These are phyloP conservation scores for Leptonema lineaticorne DNA, from an alignment of 1,140 invertebrate genomes.

Conservation along the genomic window DNA sequence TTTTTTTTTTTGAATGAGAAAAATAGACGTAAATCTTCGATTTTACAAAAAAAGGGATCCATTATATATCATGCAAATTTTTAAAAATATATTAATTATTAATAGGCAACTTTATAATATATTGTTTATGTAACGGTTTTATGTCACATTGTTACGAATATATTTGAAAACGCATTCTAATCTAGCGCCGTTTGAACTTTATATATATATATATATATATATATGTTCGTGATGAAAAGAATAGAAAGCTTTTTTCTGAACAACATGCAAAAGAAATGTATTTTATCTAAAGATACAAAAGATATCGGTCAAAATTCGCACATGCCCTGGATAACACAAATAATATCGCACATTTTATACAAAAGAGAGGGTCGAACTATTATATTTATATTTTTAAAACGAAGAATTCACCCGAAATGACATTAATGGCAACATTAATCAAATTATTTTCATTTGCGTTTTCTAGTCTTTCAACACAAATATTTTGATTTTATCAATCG, in stretches of 20 bases:
- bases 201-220: neutral
- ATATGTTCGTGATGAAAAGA: neutral
- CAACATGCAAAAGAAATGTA: neutral
- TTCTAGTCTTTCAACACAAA: too few relatives aligned
- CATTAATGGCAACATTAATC: neutral
- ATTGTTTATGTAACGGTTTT: too few relatives aligned
- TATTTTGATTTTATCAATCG: neutral
- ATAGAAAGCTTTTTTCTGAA: neutral
- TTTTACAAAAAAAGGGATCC: neutral
- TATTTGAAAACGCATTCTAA: too few relatives aligned
- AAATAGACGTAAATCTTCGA: neutral
- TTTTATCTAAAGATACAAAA: neutral
- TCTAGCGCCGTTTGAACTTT: too few relatives aligned
- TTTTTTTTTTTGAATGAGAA: too few relatives aligned
- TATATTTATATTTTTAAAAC: neutral
- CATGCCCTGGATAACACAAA: neutral
- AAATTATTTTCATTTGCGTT: neutral
- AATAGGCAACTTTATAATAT: too few relatives aligned
- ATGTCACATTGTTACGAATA: too few relatives aligned
- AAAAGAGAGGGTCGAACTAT: neutral
- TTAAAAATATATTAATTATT: too few relatives aligned
- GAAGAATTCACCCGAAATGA: neutral
- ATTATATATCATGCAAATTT: neutral
- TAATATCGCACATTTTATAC: neutral
- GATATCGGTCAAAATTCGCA: neutral